Conservation (phyloP, 92 coral and sea anemone species). For the Epizoanthus illoricatus region DNA sequence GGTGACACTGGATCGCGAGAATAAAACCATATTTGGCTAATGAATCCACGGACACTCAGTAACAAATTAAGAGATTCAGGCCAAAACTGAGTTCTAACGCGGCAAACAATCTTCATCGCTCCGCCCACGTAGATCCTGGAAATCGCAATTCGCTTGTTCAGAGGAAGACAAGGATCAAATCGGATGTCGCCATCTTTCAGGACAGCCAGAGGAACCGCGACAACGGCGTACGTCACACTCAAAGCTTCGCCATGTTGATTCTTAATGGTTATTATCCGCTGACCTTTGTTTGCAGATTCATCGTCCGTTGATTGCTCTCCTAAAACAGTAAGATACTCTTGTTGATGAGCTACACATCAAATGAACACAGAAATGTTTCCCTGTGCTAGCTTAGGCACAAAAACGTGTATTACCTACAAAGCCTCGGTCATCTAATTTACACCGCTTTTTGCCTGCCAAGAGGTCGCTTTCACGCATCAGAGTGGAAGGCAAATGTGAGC, state of each 20-base stretch:
- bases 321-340: not conserved
- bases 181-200: constrained; percentile 83
- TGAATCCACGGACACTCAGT: constrained; percentile 7
- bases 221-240: constrained; percentile 57
- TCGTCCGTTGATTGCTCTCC: constrained; percentile 6
- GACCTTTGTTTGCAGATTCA: not conserved
- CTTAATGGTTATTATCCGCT: constrained; percentile 41
- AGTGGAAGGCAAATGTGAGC: too few relatives aligned
- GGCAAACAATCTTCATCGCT: constrained; percentile 86
- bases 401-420: too few relatives aligned
- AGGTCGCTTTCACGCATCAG: too few relatives aligned
- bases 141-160: constrained; percentile 70
- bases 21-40: constrained; percentile 91
- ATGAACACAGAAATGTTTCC: too few relatives aligned
- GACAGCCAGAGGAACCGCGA: constrained; percentile 87
- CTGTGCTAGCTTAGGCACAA: too few relatives aligned
- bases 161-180: constrained; percentile 75
- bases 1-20: constrained; percentile 64
- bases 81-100: constrained; percentile 85
- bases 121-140: constrained; percentile 73
- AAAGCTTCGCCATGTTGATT: constrained; percentile 65
- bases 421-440: too few relatives aligned
- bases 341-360: too few relatives aligned
- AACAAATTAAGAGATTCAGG: constrained; percentile 23
- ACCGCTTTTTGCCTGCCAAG: too few relatives aligned